Conservation (phyloP, 2,888 invertebrate species). For the Cylloceria caligata region DNA sequence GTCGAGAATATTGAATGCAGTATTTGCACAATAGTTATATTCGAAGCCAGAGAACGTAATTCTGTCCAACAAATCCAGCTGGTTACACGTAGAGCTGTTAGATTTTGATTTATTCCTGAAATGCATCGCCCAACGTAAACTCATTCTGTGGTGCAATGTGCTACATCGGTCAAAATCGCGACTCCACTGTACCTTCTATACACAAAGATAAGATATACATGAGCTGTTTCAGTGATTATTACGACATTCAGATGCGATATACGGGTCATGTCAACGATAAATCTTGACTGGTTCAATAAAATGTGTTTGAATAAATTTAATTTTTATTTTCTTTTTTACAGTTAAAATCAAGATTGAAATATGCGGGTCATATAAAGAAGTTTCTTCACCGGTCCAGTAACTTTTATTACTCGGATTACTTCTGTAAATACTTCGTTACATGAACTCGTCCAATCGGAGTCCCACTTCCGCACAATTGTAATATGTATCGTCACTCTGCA, state of each 20-base stretch:
- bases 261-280: neutral
- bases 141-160: constrained; percentile 9
- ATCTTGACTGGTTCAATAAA: neutral
- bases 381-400: neutral
- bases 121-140: no score
- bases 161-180: neutral
- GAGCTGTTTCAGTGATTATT: neutral
- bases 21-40: no score
- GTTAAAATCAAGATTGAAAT: neutral
- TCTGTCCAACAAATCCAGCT: no score
- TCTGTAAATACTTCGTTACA: no score
- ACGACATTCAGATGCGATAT: neutral
- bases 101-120: no score
- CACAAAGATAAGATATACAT: constrained; percentile 30
- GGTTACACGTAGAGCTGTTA: no score
- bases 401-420: no score
- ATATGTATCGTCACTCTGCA: no score
- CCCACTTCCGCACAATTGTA: no score
- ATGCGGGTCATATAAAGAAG: constrained; percentile 2
- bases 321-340: neutral
- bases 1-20: no score
- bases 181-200: neutral
- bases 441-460: no score
- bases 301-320: neutral
- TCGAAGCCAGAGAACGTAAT: no score